A percentile compares a stretch with the other conserved stretches of the same genome.
These are phyloP conservation scores for Erpobdella octoculata DNA, from an alignment of 2,888 invertebrate species.

Conservation along the genomic window DNA sequence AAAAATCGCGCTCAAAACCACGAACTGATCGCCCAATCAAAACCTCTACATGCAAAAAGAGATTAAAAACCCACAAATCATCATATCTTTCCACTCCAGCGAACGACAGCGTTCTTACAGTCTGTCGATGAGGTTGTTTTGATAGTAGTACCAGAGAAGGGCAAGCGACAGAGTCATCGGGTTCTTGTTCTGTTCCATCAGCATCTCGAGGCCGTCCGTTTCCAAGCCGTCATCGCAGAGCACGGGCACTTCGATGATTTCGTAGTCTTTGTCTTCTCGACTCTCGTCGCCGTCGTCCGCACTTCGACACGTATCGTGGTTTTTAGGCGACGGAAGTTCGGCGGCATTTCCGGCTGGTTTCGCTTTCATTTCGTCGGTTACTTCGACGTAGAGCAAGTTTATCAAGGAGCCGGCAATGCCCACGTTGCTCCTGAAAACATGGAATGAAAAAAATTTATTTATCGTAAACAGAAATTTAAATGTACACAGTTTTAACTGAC, in stretches of 20 bases:
- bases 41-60: too few species aligned
- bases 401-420: conserved; percentile 9
- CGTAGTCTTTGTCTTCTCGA: background rate
- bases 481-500: background rate
- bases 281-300: background rate
- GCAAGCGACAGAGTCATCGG: conserved; percentile 9
- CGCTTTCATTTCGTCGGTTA: conserved; percentile 13
- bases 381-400: conserved; percentile 17
- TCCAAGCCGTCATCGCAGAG: background rate
- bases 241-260: background rate
- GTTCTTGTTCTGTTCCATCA: background rate
- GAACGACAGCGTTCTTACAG: too few species aligned
- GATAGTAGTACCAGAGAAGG: conserved; percentile 15
- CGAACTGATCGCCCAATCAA: too few species aligned
- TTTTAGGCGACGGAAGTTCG: background rate
- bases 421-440: conserved; percentile 8
- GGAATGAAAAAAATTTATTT: background rate
- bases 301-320: background rate
- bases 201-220: background rate
- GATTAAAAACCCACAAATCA: too few species aligned
- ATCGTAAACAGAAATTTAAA: background rate
- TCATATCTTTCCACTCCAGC: too few species aligned
- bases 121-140: background rate
- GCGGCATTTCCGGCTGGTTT: too few species aligned
- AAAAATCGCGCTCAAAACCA: too few species aligned